Base-by-base conservation (phyloP, 2,888 invertebrate genomes). In the Apodemia hepburni region DNA sequence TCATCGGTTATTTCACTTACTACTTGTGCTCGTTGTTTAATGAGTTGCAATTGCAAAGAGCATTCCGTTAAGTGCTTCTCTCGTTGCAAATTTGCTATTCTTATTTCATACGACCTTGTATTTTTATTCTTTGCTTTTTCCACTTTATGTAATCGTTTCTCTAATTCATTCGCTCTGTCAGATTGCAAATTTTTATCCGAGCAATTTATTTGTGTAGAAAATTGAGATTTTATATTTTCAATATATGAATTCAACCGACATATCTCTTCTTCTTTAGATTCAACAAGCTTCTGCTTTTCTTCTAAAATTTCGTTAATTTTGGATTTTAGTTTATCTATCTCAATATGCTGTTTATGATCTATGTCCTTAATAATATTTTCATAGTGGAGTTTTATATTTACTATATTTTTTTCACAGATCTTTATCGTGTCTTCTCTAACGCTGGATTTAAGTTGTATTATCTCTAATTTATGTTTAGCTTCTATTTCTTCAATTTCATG, bases 31-130 rank as follows among this genome's bases (percentile, higher is more conserved):
- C 86, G 78, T 65, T 89, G 89, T 64, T 78, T 79, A 1, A 84
- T 78, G 47, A 89, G 69, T 68, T 89, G 87, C 0, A 90, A 76
- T 61, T 88, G 88, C 42, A 88, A 68, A 0, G 87, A 81, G 67
- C 85, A 86, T 63, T 87, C 87, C 0, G 79, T 69, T 60, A 88
- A 75, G 67, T 88, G 82, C 63, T 87, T 89, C 9, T 89, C 87
- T 62, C 82, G 75, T 66, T 87, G 85, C 27, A 87, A 67, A 65
- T 78, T 75, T 1, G 80, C 77, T 62, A 90, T 61, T 70, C 84
- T 88, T 1, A 77, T 70, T 70, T 90, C 87, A 68, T 78, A 89
- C 0, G 76, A 68, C 71, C 76, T 82, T 0, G 73, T 65, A 58
- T 70, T 80, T 71, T 83, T 88, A 0, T 72, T 69, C 73, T 84